Conservation (phyloP, 2,888 invertebrate species). For the Lacanobia oleracea region DNA sequence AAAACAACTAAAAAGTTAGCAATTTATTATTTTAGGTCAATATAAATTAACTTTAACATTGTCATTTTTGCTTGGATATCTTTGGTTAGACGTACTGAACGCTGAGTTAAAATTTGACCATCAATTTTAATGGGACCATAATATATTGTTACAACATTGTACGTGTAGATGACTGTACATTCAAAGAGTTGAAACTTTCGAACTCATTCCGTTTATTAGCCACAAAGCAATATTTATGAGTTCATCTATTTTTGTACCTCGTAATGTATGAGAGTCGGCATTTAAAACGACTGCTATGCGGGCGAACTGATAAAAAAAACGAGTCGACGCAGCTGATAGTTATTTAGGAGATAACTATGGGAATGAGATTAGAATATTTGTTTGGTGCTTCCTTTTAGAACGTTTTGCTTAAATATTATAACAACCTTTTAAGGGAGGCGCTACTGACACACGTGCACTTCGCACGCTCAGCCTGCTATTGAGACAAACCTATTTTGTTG, state of each 20-base stretch:
- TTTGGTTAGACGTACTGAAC: no score
- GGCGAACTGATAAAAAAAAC: conserved; percentile 29
- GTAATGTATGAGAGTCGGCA: conserved; percentile 32
- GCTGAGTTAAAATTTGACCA: no score
- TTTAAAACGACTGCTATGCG: conserved; percentile 42
- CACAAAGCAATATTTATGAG: conserved; percentile 54
- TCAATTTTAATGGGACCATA: no score
- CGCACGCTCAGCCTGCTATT: no score
- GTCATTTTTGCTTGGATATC: no score
- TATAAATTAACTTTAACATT: no score
- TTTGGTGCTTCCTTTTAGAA: conserved; percentile 18
- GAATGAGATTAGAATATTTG: conserved; percentile 34
- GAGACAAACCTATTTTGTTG: no score
- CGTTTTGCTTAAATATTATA: not conserved
- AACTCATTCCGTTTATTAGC: conserved; percentile 39
- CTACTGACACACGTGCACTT: no score
- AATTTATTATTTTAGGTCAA: no score
- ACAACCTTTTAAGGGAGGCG: no score
- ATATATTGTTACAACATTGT: not conserved
- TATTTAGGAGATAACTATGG: conserved; percentile 17
- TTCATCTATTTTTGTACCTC: conserved; percentile 61
- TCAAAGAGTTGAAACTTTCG: conserved; percentile 18
- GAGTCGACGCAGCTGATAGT: conserved; percentile 43
- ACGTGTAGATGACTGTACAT: not conserved
- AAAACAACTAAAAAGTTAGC: no score